phyloP scores from a whole-genome alignment of 2,797 vertebrate species.

The Squalus acanthias region DNA sequence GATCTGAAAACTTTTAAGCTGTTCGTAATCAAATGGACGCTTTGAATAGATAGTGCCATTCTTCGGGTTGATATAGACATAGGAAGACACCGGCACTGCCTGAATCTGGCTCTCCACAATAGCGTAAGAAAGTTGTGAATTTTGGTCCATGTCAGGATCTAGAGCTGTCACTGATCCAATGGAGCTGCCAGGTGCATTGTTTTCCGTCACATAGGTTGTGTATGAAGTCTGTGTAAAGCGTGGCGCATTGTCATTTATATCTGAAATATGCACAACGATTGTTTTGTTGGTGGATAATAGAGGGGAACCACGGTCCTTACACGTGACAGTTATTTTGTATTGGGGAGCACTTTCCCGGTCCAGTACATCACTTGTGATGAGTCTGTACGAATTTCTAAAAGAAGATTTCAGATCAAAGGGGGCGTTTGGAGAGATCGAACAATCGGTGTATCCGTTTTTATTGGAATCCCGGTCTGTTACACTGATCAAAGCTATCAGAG shows the following conservation, averaged over 20 bases:
- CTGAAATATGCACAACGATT: slow-evolving; percentile 27
- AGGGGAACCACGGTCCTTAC: slow-evolving; percentile 37
- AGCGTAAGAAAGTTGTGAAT: background rate
- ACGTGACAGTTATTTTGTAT: slow-evolving; percentile 40
- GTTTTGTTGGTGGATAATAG: background rate
- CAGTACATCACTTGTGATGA: slow-evolving; percentile 37
- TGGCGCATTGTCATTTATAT: slow-evolving; percentile 41
- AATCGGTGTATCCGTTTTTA: slow-evolving; percentile 41
- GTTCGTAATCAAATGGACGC: slow-evolving; percentile 11
- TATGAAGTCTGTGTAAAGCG: slow-evolving; percentile 21
- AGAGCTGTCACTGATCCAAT: slow-evolving; percentile 24
- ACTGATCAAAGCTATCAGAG: slow-evolving; percentile 43
- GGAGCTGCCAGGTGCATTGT: background rate
- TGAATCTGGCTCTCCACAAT: background rate
- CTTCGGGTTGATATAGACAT: background rate
- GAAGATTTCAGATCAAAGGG: slow-evolving; percentile 40
- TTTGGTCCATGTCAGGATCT: background rate
- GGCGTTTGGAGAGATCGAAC: slow-evolving; percentile 34
- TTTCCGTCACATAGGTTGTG: slow-evolving; percentile 22
- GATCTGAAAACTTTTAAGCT: background rate
- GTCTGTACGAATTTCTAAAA: slow-evolving; percentile 40
- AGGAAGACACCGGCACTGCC: background rate
- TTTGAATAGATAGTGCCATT: slow-evolving; percentile 37
- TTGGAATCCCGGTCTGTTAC: slow-evolving; percentile 46
- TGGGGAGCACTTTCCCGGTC: slow-evolving; percentile 40